A percentile compares a stretch with the other conserved stretches of the same genome.
Evolutionary conservation across 2,797 vertebrate genomes (phyloP).

Genomic region (Etheostoma perlongum): DNA sequence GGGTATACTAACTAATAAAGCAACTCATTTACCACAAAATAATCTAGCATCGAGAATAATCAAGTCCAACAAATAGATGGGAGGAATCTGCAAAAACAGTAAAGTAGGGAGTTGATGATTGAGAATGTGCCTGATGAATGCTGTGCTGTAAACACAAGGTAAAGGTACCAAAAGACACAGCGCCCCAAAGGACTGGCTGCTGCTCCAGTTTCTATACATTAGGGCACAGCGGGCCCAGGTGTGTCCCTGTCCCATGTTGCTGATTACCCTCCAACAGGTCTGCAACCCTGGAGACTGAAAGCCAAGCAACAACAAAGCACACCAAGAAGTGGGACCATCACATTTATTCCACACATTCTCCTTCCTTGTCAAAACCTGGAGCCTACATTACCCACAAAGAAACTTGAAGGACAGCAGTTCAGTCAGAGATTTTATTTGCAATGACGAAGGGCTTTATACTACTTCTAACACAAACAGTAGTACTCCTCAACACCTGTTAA

Average conservation of each 20-base stretch:
- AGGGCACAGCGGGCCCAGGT: too few species aligned
- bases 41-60: not conserved
- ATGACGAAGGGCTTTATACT: not conserved
- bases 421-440: not conserved
- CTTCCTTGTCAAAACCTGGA: not conserved
- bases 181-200: not conserved
- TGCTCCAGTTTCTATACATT: not conserved
- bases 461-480: not conserved
- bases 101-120: not conserved
- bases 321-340: not conserved
- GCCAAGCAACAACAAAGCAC: not conserved
- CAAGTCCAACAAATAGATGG: not conserved
- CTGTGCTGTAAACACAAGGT: not conserved
- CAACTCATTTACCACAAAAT: not conserved
- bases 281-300: not conserved
- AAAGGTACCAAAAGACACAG: not conserved
- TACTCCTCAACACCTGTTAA: not conserved
- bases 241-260: not conserved
- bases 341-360: not conserved
- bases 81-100: not conserved
- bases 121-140: not conserved
- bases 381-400: not conserved
- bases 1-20: not conserved
- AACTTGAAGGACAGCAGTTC: not conserved
- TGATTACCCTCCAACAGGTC: not conserved